Base-by-base conservation (phyloP, 2,113 vertebrate species). In the Gallinago undulata region DNA sequence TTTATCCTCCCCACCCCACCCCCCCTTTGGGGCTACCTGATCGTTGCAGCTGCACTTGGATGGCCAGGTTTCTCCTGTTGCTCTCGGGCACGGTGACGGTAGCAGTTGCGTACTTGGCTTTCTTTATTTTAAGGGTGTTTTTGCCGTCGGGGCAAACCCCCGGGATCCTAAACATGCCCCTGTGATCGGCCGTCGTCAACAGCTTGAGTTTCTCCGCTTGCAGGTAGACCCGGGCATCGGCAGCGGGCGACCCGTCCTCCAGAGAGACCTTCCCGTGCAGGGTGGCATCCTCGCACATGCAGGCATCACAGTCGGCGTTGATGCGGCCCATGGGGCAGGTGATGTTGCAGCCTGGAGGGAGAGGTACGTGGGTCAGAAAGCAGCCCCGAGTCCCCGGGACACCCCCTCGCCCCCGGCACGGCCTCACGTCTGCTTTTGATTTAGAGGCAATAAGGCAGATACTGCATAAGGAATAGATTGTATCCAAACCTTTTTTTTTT, bases 111-210 rank as follows among this genome's bases (percentile, higher is more conserved):
- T 99, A 99, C 73, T 99, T 99, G 91, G 98, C 93, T 91, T 99
- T 98, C 68, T 96, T 98, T 85, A 99, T 93, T 60, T 98, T 98
- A 93, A 99, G 95, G 4, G 95, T 97, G 82, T 97, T 98, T 96
- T 98, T 99, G 81, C 99, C 99, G 53, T 99, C 98, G 0, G 99
- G 99, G 63, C 99, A 99, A 90, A 99, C 51, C 37, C 99, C 99
- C 0, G 99, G 98, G 76, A 99, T 96, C 50, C 97, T 98, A 90
- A 99, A 99, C 88, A 97, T 98, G 45, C 99, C 99, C 3, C 97
- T 98, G 80, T 98, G 97, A 94, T 99, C 98, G 0, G 98, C 98
- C 13, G 81, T 90, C 7, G 99, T 99, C 47, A 99, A 97, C 60
- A 98, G 96, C 96, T 98, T 99, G 33, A 98, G 96, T 9, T 78